These are phyloP conservation scores for Sesamia nonagrioides DNA, from an alignment of 1,140 invertebrate species.

Conservation along the genomic window DNA sequence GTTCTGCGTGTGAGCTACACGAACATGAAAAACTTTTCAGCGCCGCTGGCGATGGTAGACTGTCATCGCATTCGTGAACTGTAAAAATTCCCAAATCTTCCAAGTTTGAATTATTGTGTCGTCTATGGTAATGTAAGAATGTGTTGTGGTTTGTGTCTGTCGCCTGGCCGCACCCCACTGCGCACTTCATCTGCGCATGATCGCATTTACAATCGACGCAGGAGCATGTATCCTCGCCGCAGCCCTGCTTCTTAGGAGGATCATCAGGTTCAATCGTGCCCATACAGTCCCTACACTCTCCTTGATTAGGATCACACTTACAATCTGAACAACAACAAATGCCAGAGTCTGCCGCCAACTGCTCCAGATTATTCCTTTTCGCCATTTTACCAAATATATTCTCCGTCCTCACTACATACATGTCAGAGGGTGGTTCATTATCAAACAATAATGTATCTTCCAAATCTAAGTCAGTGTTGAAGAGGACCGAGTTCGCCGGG, in stretches of 20 bases:
- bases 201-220: constrained; percentile 85
- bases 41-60: constrained; percentile 56
- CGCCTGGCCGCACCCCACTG: constrained; percentile 77
- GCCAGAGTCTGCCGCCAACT: constrained; percentile 92
- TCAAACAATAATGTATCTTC: constrained; percentile 85
- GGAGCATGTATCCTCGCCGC: constrained; percentile 76
- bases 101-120: constrained; percentile 81
- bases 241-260: constrained; percentile 54
- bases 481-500: constrained; percentile 84
- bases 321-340: constrained; percentile 94
- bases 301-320: constrained; percentile 89
- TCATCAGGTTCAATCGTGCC: constrained; percentile 50
- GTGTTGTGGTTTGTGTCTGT: constrained; percentile 80
- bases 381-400: constrained; percentile 85
- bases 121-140: constrained; percentile 82
- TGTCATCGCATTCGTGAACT: constrained; percentile 71
- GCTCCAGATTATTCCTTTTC: constrained; percentile 88
- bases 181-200: constrained; percentile 83
- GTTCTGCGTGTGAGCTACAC: constrained; percentile 56
- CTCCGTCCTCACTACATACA: constrained; percentile 86
- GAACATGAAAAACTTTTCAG: constrained; percentile 72
- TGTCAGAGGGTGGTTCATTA: constrained; percentile 86
- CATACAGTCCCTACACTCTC: constrained; percentile 89
- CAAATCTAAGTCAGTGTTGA: constrained; percentile 84
- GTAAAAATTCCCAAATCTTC: constrained; percentile 84